phyloP scores from a whole-genome alignment of 2,797 vertebrate genomes.

The Acrossocheilus fasciatus region DNA sequence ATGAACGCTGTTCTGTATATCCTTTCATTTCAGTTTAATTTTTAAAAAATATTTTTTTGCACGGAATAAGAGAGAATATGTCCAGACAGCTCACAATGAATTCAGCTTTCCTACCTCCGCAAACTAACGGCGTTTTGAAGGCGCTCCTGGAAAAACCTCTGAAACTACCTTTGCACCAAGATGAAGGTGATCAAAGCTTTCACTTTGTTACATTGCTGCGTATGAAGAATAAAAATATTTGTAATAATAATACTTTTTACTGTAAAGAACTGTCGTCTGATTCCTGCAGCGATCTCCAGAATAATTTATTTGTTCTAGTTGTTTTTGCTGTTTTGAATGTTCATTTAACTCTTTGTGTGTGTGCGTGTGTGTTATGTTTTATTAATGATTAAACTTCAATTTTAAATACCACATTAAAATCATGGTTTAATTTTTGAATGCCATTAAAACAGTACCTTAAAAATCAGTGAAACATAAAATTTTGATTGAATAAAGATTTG shows the following conservation, averaged over 20 bases:
- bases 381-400: not conserved
- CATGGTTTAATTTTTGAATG: not conserved
- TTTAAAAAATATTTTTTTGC: not conserved
- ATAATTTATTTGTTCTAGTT: not conserved
- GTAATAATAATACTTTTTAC: not conserved
- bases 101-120: conserved; percentile 85
- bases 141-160: conserved; percentile 90
- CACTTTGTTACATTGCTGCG: not conserved
- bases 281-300: not conserved
- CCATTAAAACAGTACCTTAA: not conserved
- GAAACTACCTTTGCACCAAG: conserved; percentile 85
- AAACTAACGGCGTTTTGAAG: conserved; percentile 88
- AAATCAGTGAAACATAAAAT: not conserved
- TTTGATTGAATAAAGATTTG: not conserved
- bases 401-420: not conserved
- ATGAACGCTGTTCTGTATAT: not conserved
- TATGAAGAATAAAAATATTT: fast-evolving
- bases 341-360: not conserved
- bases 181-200: conserved; percentile 80
- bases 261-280: not conserved
- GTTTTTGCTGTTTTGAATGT: not conserved
- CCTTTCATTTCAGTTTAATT: not conserved
- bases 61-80: conserved; percentile 69
- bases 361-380: not conserved
- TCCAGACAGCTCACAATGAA: conserved; percentile 84